Base-by-base conservation (phyloP, 1,140 invertebrate genomes). In the Drosophila lini region DNA sequence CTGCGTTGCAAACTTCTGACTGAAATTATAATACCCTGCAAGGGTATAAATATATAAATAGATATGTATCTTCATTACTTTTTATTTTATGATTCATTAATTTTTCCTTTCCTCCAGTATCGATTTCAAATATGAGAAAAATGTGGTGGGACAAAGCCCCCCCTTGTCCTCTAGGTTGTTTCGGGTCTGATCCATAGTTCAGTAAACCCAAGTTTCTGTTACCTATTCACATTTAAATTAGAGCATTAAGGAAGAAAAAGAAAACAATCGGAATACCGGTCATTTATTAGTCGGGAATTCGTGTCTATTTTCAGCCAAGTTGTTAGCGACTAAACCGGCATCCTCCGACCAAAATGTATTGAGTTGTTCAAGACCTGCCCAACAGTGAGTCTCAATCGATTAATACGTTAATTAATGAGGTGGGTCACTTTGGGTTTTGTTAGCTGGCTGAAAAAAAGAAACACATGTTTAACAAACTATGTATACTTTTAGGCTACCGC, bases 401-500 rank as follows among this genome's bases (percentile, higher is more conserved):
- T 50, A 34, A 60, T 52, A 31, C 11, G 38, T 38, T 38, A 62
- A 55, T 62, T 62, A 42, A 44, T 22, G n/a, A 60, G 38, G 15
- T 32, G 44, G 41, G 16, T 48, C 57, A 60, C 19, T 34, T 44
- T 11, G n/a, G 28, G 7, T 59, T 40, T 16, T 59, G 22, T 59
- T 59, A 16, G 34, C 40, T 22, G 22, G 3, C 53, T 64, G 19
- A 64, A 63, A 25, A 31, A 64, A 63, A 41, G 5, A 34, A 53
- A 34, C 22, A 36, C 47, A 40, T 32, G 61, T 52, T 64, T 42
- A 31, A 38, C 38, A 36, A 42, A 53, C 32, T 42, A 5, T 53
- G 52, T 53, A 65, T 69, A 69, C 65, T 69, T 69, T 69, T 53
- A 52, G 65, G 65, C 65, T 67, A 44, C n/a, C 32, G 10, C 11